A percentile compares a stretch with the other conserved stretches of the same genome.
phyloP scores from a whole-genome alignment of 2,797 vertebrate genomes.

The Champsocephalus esox region DNA sequence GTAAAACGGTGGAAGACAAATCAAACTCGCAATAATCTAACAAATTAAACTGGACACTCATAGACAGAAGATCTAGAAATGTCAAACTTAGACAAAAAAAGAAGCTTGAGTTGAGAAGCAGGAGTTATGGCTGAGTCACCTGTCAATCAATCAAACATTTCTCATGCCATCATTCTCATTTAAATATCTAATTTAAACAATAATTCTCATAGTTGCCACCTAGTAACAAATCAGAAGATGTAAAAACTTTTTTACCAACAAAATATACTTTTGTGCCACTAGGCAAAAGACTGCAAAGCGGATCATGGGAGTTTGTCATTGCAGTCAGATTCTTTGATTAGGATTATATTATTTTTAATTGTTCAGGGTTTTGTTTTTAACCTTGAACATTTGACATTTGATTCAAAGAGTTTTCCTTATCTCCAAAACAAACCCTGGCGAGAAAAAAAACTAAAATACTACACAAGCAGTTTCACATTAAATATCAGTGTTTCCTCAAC shows the following conservation, averaged over 20 bases:
- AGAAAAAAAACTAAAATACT: no score
- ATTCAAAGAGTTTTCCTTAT: no score
- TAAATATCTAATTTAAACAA: slow-evolving; percentile 4
- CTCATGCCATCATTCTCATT: background rate
- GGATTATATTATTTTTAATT: no score
- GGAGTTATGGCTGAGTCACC: slow-evolving; percentile 17
- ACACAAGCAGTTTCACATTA: no score
- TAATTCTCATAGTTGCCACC: background rate
- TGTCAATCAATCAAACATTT: slow-evolving; percentile 24
- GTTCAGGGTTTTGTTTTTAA: no score
- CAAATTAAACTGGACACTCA: background rate
- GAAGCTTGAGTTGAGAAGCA: background rate
- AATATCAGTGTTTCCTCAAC: no score
- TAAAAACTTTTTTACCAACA: background rate
- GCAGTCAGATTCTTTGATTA: no score
- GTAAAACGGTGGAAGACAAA: slow-evolving; percentile 3
- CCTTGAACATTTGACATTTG: no score
- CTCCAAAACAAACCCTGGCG: no score
- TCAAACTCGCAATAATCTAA: background rate
- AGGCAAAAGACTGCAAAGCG: no score
- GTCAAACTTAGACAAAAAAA: background rate
- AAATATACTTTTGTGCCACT: no score
- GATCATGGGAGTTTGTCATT: no score
- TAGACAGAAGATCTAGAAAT: background rate
- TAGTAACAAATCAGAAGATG: background rate